Evolutionary conservation across 2,113 vertebrate species (phyloP), one percentile per base, ranked within the genome.

Genomic region (Epinephelus fuscoguttatus): DNA sequence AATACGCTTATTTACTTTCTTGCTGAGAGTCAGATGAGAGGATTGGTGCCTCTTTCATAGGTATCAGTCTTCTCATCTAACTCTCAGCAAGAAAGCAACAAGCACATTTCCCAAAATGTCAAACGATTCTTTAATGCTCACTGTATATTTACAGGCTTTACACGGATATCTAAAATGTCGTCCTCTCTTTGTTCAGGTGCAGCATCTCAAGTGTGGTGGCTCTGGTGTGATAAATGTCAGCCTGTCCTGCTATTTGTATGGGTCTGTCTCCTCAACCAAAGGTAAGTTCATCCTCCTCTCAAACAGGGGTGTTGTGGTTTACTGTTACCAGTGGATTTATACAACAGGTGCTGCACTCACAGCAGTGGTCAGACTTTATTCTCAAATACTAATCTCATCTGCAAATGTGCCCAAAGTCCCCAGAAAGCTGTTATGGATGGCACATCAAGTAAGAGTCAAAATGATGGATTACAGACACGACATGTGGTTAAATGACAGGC

Each of bases 171-270:
- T 59, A 7, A 81, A 68, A 55, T 14, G 4, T 68, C 6, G 76
- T 25, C 73, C 10, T 14, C 37, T 87, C 55, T 86, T 72, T 30
- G 92, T 89, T 69, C 80, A 94, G 92, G 88, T 69, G 78, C 49
- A 59, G 81, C 21, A 68, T 67, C 63, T 73, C 71, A 40, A 53
- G 78, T 67, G 82, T 75, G 30, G 76, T 68, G 80, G 85, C 83
- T 63, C 80, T 68, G 77, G 14, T 25, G 84, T 81, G 77, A 87
- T 94, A 75, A 84, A 93, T 92, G 91, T 89, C 68, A 89, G 61
- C 82, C 89, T 70, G 74, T 69, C 81, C 85, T 91, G 90, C 86
- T 76, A 77, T 74, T 94, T 94, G 87, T 87, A 93, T 94, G 92
- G 91, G 92, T 85, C 80, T 91, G 89, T 90, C 75, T 87, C 75